phyloP scores from a whole-genome alignment of 2,888 invertebrate genomes.

The Cybosia mesomella region DNA sequence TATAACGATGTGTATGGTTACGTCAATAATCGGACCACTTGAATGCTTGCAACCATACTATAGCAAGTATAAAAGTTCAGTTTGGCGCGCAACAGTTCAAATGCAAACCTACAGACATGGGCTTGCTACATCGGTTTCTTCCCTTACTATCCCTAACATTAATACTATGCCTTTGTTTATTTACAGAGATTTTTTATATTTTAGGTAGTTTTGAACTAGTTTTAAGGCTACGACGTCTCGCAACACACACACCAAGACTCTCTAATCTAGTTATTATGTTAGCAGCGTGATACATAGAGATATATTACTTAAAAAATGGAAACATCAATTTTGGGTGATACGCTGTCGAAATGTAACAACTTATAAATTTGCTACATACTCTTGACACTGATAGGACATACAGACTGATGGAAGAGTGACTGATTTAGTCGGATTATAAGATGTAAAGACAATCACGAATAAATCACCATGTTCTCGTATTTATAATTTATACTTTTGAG shows the following conservation, averaged over 20 bases:
- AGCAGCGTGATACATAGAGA: constrained; percentile 66
- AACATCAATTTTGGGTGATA: constrained; percentile 69
- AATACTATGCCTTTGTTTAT: constrained; percentile 79
- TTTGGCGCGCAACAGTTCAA: constrained; percentile 53
- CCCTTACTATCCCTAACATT: constrained; percentile 76
- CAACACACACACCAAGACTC: constrained; percentile 78
- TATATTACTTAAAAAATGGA: constrained; percentile 52
- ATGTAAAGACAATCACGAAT: too few relatives aligned
- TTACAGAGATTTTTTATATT: constrained; percentile 73
- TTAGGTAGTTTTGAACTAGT: constrained; percentile 86
- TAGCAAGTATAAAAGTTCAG: background rate
- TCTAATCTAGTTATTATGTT: constrained; percentile 68
- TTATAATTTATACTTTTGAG: too few relatives aligned
- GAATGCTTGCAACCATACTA: background rate
- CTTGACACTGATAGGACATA: background rate
- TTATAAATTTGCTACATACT: background rate
- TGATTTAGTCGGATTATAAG: background rate
- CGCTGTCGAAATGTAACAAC: constrained; percentile 47
- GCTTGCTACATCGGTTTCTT: constrained; percentile 69
- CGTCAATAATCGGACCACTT: too few relatives aligned
- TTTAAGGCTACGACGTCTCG: constrained; percentile 85
- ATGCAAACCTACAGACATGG: constrained; percentile 65
- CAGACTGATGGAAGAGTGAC: background rate
- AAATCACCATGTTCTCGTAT: background rate
- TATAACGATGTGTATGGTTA: too few relatives aligned